phyloP scores from a whole-genome alignment of 2,797 vertebrate genomes.

The Anableps anableps region DNA sequence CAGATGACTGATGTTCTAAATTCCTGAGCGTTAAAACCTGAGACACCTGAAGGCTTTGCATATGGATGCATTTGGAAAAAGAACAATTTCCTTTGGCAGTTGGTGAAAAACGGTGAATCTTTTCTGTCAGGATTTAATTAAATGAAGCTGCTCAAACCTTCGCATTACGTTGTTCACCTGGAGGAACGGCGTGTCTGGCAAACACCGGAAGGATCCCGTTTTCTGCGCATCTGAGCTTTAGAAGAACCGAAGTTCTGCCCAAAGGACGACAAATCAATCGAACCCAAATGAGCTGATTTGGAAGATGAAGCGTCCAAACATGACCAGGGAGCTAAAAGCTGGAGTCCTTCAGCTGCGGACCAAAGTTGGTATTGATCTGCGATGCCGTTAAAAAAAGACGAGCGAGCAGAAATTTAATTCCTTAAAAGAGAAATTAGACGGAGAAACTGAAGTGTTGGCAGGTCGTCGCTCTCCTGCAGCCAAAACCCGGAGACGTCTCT shows the following conservation, averaged over 20 bases:
- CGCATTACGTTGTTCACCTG: not conserved
- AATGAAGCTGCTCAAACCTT: not conserved
- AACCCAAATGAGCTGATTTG: constrained; percentile 2
- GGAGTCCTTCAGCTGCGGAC: not conserved
- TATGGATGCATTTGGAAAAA: not conserved
- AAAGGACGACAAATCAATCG: not conserved
- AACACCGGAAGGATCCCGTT: not conserved
- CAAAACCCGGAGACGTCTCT: constrained; percentile 2
- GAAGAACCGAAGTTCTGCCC: too few species aligned
- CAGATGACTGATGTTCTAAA: too few species aligned
- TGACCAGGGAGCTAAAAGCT: not conserved
- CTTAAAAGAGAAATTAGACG: not conserved
- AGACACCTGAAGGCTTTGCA: not conserved
- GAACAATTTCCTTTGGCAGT: not conserved
- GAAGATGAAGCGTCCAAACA: not conserved
- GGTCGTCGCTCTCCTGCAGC: not conserved
- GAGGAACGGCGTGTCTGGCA: not conserved
- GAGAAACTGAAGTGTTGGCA: not conserved
- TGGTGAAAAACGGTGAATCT: not conserved
- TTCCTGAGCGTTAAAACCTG: too few species aligned
- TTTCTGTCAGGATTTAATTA: not conserved
- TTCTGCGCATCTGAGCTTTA: too few species aligned
- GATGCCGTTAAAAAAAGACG: not conserved
- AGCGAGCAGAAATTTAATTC: not conserved
- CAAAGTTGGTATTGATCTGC: not conserved